Evolutionary conservation across 1,140 invertebrate genomes (phyloP), one percentile per base, ranked within the genome.

Genomic region (Magallana ariakensis): DNA sequence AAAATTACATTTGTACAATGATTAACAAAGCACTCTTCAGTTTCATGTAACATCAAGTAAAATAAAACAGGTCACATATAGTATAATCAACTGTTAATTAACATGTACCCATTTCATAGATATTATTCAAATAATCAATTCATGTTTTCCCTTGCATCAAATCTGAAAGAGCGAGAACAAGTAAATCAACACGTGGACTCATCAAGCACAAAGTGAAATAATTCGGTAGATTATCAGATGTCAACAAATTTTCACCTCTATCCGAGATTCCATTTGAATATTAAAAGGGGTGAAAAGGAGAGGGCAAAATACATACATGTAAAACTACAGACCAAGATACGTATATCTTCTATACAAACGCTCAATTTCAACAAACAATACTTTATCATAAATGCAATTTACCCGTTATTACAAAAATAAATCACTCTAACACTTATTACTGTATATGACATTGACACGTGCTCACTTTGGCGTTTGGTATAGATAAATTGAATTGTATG

Each of bases 381-480:
- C 22, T 16, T 26, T 46, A 11, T 26, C 33, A 26, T 75, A 75
- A 26, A 75, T 75, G 19, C 66, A 75, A 75, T 46, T 75, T 75
- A 75, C 66, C 66, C 66, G 66, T 75, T 75, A 33, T 26, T 33
- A 33, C 66, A 75, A 62, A 62, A 75, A 75, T 6, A 33, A 75
- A 11, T 75, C 66, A 75, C 22, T 26, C 66, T 75, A 75, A 75
- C 11, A 75, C 22, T 75, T 19, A 75, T 75, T 26, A 75, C 33
- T 75, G 66, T 75, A 75, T 75, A 75, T 75, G 66, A 33, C 66
- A 75, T 26, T 75, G 66, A 13, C 66, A 75, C 33, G 22, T 33
- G 66, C 13, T 75, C 13, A 75, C 66, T 75, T 26, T 75, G 13
- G 22, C 22, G 22, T 75, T 75, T 10, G 66, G 66, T 75, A 75